Evolutionary conservation across 2,888 invertebrate genomes (phyloP), one percentile per base, ranked within the genome.

Genomic region (Copidosoma aretas): DNA sequence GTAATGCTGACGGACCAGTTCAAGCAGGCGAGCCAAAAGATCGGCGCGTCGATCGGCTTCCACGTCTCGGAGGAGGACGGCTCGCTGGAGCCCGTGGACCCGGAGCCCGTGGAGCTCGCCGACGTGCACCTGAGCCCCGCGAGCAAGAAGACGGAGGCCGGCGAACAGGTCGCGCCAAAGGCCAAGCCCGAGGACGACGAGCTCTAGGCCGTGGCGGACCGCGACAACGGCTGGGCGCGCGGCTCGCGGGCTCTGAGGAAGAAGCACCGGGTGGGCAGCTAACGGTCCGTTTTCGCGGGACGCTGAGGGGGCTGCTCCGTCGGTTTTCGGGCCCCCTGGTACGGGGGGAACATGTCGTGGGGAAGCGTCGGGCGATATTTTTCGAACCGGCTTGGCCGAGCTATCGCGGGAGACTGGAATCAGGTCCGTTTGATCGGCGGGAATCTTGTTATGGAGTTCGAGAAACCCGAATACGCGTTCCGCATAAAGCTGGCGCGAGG

Each of bases 11-110:
- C 92, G 57, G 90, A 93, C 81, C 93, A 93, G 1, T 95, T 95
- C 80, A 90, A 90, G 75, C 90, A 91, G 74, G 94, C 94, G 0
- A 93, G 93, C 77, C 91, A 91, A 24, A 95, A 94, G 81, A 88
- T 95, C 58, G 92, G 94, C 2, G 92, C 93, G 25, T 93, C 93
- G 2, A 93, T 95, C 73, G 94, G 94, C 4, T 84, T 93, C 57
- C 89, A 89, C 69, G 88, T 93, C 58, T 88, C 90, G 5, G 91
- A 90, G 69, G 91, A 91, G 75, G 91, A 91, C 75, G 89, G 79
- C 43, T 80, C 81, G 1, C 74, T 80, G 43, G 80, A 82, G 63
- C 80, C 83, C 4, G 84, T 74, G 71, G 78, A 75, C 1, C 80
- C 82, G 10, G 78, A 80, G 0, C 76, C 80, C 10, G 78, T 82